Base-by-base conservation (phyloP, 1,140 invertebrate genomes). In the Mizuhopecten yessoensis region DNA sequence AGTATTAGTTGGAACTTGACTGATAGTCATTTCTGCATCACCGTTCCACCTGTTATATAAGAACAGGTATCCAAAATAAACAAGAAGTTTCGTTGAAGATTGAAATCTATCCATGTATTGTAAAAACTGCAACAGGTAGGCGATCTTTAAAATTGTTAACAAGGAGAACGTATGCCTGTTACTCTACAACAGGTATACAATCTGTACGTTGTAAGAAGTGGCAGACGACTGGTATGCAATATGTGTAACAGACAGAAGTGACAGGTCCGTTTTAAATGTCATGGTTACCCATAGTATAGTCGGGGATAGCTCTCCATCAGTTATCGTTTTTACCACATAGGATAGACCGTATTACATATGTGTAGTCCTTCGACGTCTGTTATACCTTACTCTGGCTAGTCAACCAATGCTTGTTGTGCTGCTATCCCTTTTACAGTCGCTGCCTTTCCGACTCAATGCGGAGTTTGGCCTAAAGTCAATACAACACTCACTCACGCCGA, bases 391-490 rank as follows among this genome's bases (percentile, higher is more conserved):
- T 20, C 57, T 75, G 57, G 5, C 57, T 75, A 75, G 57, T 29
- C 57, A 75, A 29, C 23, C 57, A 17, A 23, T 75, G 57, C 57
- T 75, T n/a, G 57, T 75, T 9, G 57, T 75, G 17, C 17, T 75
- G 57, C 23, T 75, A 75, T 75, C 57, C 57, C 57, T 75, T 75
- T 75, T 75, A 75, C 57, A 29, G 57, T 17, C 57, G 42, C 42
- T 7, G 42, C 9, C 42, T 45, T 45, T 17, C 42, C 42, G 42
- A 39, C 36, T 39, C 36, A 39, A 39, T 7, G 36, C 36, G 13
- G 36, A 45, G 42, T 75, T 75, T 29, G n/a, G 57, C n/a, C 57
- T 75, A 75, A 75, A 75, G 57, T 75, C 57, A 75, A 75, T 75
- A 75, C 57, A 29, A 75, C 57, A n/a, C 57, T 29, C 57, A 29